Base-by-base conservation (phyloP, 2,113 vertebrate genomes). In the Pituophis catenifer region DNA sequence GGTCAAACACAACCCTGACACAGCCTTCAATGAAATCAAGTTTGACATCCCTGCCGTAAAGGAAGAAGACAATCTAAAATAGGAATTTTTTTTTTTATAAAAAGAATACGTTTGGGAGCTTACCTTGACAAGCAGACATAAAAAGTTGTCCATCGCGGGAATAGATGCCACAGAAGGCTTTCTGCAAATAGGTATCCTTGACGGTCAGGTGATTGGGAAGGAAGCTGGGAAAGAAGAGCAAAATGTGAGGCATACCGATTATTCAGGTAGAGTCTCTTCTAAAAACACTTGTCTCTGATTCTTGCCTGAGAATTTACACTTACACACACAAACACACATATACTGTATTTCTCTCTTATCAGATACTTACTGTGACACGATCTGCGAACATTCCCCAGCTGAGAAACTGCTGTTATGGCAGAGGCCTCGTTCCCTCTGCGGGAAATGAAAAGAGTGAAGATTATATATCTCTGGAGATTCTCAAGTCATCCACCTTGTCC, bases 81-180 rank as follows among this genome's bases (percentile, higher is more conserved):
- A 8, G 53, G 3, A 90, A 38, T 70, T 1, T 13, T 21, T 33
- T 11, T 44, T 21, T 57, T 5, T 21, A 19, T 21, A 15, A 24
- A 75, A 38, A 48, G 1, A 44, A 1, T 0, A 58, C 29, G 5
- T 7, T 9, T 92, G 50, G 0, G 50, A 44, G 95, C 96, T 98
- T 98, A 99, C 99, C 99, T 98, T 99, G 98, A 96, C 98, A 99
- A 94, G 99, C 98, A 3, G 99, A 99, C 92, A 99, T 98, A 96
- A 99, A 99, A 96, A 98, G 97, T 88, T 98, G 97, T 93, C 99
- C 99, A 95, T 99, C 98, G 86, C 98, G 97, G 62, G 98, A 98
- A 97, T 99, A 99, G 90, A 99, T 97, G 5, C 99, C 99, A 92
- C 99, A 99, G 97, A 99, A 99, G 48, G 98, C 98, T 97, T 99